Conservation (phyloP, 2,888 invertebrate species). For the Monoplex corrugatus region DNA sequence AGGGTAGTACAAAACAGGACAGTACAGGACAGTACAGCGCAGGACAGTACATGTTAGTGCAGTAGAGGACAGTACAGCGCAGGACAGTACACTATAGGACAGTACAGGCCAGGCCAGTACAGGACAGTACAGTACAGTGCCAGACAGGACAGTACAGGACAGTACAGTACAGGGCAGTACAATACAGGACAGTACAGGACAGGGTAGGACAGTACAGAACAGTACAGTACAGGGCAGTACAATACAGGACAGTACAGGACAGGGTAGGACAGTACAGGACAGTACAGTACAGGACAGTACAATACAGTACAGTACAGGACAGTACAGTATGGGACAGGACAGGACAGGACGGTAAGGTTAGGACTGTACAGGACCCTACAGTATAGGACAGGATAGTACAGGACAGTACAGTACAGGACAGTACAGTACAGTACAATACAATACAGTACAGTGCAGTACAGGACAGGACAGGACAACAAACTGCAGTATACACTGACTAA, state of each 20-base stretch:
- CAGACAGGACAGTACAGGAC: background rate
- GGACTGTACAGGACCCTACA: no score
- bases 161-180: background rate
- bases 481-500: no score
- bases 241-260: background rate
- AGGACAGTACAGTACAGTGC: background rate
- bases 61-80: background rate
- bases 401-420: no score
- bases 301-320: background rate
- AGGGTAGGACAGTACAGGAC: background rate
- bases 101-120: background rate
- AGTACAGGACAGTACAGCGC: background rate
- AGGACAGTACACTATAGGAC: constrained; percentile 10
- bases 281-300: background rate
- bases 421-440: no score
- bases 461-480: no score
- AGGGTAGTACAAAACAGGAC: background rate
- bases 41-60: background rate
- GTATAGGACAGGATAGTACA: no score
- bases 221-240: background rate
- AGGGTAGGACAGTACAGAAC: background rate
- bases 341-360: no score
- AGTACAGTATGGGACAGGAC: background rate
- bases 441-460: no score
- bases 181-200: background rate